phyloP scores from a whole-genome alignment of 2,888 invertebrate genomes.

The Melanchra persicariae region DNA sequence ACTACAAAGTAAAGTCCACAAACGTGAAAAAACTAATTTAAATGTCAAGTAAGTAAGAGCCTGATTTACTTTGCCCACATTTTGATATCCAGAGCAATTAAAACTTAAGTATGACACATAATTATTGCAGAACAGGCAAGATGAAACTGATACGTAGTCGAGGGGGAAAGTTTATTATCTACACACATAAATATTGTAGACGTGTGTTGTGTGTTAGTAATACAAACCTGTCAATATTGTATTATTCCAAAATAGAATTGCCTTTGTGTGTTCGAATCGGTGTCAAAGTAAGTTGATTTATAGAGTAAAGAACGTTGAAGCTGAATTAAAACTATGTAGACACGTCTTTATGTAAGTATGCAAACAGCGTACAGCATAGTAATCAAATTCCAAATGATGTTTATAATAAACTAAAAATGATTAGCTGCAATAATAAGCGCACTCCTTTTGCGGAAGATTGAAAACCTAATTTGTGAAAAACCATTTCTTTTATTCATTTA shows the following conservation, averaged over 20 bases:
- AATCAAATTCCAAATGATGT: too few species aligned
- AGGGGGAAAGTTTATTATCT: neutral
- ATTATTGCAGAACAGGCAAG: neutral
- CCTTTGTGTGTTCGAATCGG: neutral
- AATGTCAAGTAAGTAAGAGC: constrained; percentile 28
- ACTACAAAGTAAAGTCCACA: constrained; percentile 13
- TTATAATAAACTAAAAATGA: too few species aligned
- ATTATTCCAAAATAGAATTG: constrained; percentile 8
- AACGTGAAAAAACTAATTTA: constrained; percentile 32
- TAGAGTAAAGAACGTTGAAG: neutral
- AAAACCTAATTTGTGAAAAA: neutral
- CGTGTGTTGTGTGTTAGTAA: neutral
- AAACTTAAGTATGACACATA: neutral
- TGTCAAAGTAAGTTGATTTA: constrained; percentile 29
- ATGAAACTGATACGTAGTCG: neutral
- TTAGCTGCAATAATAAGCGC: too few species aligned
- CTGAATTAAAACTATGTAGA: neutral
- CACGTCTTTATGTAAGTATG: neutral
- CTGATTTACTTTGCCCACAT: constrained; percentile 24
- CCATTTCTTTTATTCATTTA: too few species aligned
- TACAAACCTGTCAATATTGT: constrained; percentile 5
- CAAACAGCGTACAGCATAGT: neutral
- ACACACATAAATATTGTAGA: neutral
- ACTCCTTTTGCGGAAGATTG: neutral
- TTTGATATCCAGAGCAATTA: constrained; percentile 37